phyloP scores from a whole-genome alignment of 2,113 vertebrate species.

The Atherinomorus stipes region DNA sequence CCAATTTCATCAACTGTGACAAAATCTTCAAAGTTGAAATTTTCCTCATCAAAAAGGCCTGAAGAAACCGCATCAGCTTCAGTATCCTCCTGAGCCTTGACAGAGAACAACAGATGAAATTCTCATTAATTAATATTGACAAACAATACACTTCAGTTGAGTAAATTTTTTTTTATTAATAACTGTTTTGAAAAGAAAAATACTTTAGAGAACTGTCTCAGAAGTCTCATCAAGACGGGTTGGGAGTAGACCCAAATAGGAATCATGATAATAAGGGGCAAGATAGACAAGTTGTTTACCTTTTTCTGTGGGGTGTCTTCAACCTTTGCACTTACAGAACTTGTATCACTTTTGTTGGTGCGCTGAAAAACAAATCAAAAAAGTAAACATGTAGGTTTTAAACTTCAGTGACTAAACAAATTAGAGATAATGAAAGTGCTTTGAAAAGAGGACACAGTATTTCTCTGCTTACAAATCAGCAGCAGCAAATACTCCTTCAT shows the following conservation, averaged over 20 bases:
- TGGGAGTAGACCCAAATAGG: too few species aligned
- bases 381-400: background rate
- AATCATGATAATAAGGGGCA: background rate
- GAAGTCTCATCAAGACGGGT: too few species aligned
- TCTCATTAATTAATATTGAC: background rate
- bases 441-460: background rate
- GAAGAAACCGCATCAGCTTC: background rate
- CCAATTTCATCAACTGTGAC: constrained; percentile 68
- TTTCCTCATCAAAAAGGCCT: constrained; percentile 13
- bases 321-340: background rate
- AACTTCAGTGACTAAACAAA: background rate
- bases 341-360: background rate
- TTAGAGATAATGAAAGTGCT: background rate
- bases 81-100: constrained; percentile 1
- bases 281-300: background rate
- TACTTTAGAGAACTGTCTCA: too few species aligned
- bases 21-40: constrained; percentile 66
- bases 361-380: background rate
- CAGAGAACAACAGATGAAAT: background rate
- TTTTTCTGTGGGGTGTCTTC: background rate
- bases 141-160: too few species aligned
- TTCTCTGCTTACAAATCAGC: too few species aligned
- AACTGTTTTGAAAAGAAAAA: too few species aligned
- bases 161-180: too few species aligned
- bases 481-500: too few species aligned